Evolutionary conservation across 1,140 invertebrate genomes (phyloP), one percentile per base, ranked within the genome.

Genomic region (Monochamus saltuarius): DNA sequence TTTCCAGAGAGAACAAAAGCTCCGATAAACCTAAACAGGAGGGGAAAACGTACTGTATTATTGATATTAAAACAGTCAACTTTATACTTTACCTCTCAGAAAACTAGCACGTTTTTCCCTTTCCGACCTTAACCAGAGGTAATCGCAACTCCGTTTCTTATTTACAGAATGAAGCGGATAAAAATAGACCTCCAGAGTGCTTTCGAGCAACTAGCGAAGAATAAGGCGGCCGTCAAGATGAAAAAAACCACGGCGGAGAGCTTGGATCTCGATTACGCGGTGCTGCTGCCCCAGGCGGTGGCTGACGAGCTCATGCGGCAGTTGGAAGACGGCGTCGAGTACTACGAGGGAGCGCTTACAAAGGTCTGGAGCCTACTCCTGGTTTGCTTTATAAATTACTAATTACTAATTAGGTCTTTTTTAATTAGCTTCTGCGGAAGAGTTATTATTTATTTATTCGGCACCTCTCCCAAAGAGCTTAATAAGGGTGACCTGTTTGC

Each of bases 331-430:
- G 75, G 77, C 35, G 57, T 86, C 3, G 74, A 82, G 71, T 87
- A 86, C 72, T 84, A 83, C 58, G 80, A 77, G n/a, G 83, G 82
- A 43, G 80, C 85, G 57, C 69, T 87, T 14, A 75, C 83, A 0
- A 80, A 80, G 76, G 82, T 82, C 58, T 78, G 74, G 75, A 77
- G 1, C 22, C 6, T 29, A 29, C 22, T 2, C 22, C 22, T 6
- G 22, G 22, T 29, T 51, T 17, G 40, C 13, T 34, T 8, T 29
- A 46, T 34, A 17, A 55, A 55, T 43, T n/a, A n/a, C 22, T 29
- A 29, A 29, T 29, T 29, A 29, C 2, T 29, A 29, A 29, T 29
- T 29, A 29, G 22, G 22, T 29, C 22, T 29, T 29, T 29, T 29
- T 29, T 29, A 29, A 29, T 29, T 29, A 29, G 22, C 22, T 29